Conservation (phyloP, 2,797 vertebrate genomes). For the Muscicapa striata region DNA sequence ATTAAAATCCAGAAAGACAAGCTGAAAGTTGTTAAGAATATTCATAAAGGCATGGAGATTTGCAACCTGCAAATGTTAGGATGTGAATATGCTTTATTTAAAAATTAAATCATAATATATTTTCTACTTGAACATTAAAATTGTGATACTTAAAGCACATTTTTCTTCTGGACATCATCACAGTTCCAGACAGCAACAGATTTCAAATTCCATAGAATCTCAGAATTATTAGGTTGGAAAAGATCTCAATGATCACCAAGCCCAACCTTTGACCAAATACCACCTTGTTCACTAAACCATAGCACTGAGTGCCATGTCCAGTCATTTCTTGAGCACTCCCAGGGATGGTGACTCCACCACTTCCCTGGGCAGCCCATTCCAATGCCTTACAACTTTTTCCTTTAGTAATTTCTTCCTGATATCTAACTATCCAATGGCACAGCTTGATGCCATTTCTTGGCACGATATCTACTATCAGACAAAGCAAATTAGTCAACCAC, state of each 20-base stretch:
- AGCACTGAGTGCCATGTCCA: neutral
- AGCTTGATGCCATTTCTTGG: neutral
- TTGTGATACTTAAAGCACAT: neutral
- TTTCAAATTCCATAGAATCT: neutral
- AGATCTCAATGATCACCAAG: neutral
- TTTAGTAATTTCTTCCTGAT: neutral
- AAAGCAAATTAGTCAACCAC: neutral
- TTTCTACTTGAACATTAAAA: neutral
- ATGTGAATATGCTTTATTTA: neutral
- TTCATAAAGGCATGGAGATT: neutral
- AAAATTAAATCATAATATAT: neutral
- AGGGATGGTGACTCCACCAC: neutral
- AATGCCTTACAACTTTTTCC: neutral
- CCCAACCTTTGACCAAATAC: neutral
- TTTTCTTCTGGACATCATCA: neutral
- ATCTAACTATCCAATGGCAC: accelerated
- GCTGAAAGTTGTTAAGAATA: neutral
- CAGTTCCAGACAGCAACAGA: neutral
- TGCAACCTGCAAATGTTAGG: neutral
- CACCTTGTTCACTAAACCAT: neutral
- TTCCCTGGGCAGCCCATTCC: neutral
- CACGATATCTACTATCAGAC: neutral
- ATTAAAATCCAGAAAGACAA: neutral
- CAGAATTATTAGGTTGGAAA: neutral
- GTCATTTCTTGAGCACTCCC: neutral